Conservation (phyloP, 2,888 invertebrate genomes). For the Platynereis dumerilii region DNA sequence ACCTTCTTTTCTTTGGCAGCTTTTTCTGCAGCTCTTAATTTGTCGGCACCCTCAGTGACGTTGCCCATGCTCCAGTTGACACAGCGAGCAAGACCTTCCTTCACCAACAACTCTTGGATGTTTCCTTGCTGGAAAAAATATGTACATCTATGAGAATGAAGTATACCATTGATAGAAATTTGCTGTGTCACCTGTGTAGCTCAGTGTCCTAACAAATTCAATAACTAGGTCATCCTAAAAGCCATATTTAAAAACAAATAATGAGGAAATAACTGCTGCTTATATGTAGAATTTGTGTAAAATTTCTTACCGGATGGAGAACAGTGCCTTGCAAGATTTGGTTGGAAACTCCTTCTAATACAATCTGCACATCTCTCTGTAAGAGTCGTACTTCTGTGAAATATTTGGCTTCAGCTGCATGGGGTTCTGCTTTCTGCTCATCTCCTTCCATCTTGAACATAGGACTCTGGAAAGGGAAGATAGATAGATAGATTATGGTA, state of each 20-base stretch:
- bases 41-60: constrained; percentile 81
- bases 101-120: constrained; percentile 89
- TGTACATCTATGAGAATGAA: no score
- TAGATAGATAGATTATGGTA: not conserved
- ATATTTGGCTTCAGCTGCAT: constrained; percentile 89
- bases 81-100: constrained; percentile 91
- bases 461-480: constrained; percentile 61
- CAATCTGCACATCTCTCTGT: constrained; percentile 76
- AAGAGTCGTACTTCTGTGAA: constrained; percentile 90
- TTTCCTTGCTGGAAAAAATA: constrained; percentile 70
- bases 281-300: not conserved
- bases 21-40: constrained; percentile 83
- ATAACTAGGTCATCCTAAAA: no score
- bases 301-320: constrained; percentile 75
- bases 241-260: no score
- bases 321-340: constrained; percentile 88
- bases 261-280: not conserved
- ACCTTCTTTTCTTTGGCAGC: constrained; percentile 85
- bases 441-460: constrained; percentile 78
- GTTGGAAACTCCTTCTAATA: constrained; percentile 91
- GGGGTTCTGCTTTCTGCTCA: constrained; percentile 65
- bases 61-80: constrained; percentile 91
- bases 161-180: no score
- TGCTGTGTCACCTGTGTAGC: no score
- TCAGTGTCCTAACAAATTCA: no score